phyloP scores from a whole-genome alignment of 2,888 invertebrate species.

The Aelia acuminata region DNA sequence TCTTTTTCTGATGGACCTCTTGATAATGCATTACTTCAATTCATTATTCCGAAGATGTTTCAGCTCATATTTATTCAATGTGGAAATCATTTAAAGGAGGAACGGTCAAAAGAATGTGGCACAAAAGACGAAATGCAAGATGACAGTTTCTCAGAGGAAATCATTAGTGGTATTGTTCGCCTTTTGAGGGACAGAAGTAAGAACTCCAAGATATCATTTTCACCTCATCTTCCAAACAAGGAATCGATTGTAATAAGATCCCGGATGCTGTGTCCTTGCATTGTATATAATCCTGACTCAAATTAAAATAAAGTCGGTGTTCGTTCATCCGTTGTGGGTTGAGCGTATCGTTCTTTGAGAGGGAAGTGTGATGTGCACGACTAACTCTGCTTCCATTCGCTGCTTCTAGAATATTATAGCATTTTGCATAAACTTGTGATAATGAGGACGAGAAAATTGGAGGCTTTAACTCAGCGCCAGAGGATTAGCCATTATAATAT shows the following conservation, averaged over 20 bases:
- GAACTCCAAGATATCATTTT: neutral
- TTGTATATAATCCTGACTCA: neutral
- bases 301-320: neutral
- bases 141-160: neutral
- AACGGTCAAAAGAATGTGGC: no score
- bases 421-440: neutral
- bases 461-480: neutral
- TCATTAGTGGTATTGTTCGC: neutral
- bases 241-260: neutral
- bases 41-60: neutral
- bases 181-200: neutral
- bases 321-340: neutral
- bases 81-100: no score
- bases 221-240: neutral
- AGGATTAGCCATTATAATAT: neutral
- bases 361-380: neutral
- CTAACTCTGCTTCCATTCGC: neutral
- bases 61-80: no score
- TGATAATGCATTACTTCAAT: neutral
- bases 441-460: slow-evolving; percentile 17
- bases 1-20: neutral
- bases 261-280: neutral
- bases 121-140: no score
- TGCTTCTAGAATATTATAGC: neutral
- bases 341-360: neutral